Conservation (phyloP, 2,113 vertebrate species). For the Diadophis punctatus region DNA sequence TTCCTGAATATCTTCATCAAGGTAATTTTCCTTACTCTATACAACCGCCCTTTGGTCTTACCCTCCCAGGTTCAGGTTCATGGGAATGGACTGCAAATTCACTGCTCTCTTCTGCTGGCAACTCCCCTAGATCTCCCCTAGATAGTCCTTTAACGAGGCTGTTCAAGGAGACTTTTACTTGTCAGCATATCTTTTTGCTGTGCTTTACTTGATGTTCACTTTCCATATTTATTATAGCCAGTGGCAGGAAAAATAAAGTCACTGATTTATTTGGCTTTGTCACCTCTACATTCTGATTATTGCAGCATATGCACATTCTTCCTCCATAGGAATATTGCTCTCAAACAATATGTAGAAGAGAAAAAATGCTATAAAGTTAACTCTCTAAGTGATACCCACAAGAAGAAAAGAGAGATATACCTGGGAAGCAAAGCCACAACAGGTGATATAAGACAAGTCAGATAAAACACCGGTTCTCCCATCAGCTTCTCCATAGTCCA, state of each 20-base stretch:
- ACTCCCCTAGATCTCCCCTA: background rate
- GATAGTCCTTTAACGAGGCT: background rate
- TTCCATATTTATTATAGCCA: background rate
- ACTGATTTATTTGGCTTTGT: background rate
- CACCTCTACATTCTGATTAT: background rate
- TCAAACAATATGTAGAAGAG: background rate
- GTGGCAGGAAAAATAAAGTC: background rate
- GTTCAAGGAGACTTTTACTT: background rate
- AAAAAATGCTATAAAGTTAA: background rate
- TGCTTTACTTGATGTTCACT: background rate
- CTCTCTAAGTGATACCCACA: background rate
- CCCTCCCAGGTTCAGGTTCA: background rate
- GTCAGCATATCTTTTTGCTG: background rate
- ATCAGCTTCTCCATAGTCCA: conserved; percentile 91
- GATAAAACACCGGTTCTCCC: conserved; percentile 87
- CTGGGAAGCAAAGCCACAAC: conserved; percentile 85
- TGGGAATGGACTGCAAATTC: background rate
- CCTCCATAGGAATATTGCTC: background rate
- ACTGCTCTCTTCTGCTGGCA: background rate
- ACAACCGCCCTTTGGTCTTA: background rate
- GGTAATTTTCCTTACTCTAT: background rate
- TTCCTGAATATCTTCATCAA: background rate
- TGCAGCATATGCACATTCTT: background rate
- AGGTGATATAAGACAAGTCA: conserved; percentile 85
- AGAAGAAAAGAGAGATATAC: conserved; percentile 60